phyloP scores from a whole-genome alignment of 2,113 vertebrate genomes.

The Rhizomys pruinosus region DNA sequence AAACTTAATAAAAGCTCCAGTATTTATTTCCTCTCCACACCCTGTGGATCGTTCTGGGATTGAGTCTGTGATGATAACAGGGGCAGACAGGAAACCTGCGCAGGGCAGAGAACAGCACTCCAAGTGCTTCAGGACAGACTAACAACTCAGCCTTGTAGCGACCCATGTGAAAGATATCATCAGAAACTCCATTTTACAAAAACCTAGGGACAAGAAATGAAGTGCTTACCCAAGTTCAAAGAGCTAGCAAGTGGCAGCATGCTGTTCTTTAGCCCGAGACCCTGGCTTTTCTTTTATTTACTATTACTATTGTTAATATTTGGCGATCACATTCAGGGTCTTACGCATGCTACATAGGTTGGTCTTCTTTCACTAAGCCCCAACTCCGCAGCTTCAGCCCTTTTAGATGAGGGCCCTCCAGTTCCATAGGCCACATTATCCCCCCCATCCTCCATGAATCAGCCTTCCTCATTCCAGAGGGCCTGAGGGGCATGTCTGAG shows the following conservation, averaged over 20 bases:
- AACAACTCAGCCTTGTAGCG: neutral
- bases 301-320: neutral
- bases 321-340: neutral
- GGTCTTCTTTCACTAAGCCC: neutral
- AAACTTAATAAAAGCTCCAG: neutral
- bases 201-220: neutral
- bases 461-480: neutral
- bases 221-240: rapidly evolving
- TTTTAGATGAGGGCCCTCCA: neutral
- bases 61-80: rapidly evolving
- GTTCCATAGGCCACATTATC: rapidly evolving
- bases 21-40: neutral
- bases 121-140: neutral
- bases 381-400: neutral
- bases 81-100: neutral
- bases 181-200: neutral
- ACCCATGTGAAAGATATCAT: neutral
- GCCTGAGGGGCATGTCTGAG: neutral
- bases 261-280: rapidly evolving
- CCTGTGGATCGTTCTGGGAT: neutral
- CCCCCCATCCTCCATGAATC: rapidly evolving
- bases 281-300: neutral
- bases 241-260: rapidly evolving
- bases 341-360: neutral
- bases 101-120: too few species aligned